Conservation (phyloP, 2,888 invertebrate genomes). For the Merodon equestris region DNA sequence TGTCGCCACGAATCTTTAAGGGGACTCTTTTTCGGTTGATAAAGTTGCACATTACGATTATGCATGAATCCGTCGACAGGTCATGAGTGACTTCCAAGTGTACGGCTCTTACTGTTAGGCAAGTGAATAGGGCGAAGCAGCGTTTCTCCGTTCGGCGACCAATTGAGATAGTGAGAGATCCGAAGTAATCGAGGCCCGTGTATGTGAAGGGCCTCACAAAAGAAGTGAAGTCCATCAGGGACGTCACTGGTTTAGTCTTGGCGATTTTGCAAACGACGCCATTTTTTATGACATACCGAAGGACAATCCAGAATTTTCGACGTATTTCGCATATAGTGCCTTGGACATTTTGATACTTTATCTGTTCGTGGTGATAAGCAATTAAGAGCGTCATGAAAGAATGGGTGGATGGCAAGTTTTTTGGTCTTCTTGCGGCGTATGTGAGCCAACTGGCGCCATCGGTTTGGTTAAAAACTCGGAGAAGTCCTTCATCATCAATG, state of each 20-base stretch:
- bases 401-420: slow-evolving; percentile 1
- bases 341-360: slow-evolving; percentile 12
- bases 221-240: slow-evolving; percentile 6
- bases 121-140: neutral
- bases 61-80: slow-evolving; percentile 38
- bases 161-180: neutral
- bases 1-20: slow-evolving; percentile 51
- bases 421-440: neutral
- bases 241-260: slow-evolving; percentile 5
- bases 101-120: slow-evolving; percentile 10
- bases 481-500: slow-evolving; percentile 20
- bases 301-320: slow-evolving; percentile 10
- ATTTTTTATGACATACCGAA: neutral
- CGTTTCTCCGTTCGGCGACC: neutral
- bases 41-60: slow-evolving; percentile 39
- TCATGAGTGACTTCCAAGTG: slow-evolving; percentile 19
- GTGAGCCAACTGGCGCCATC: slow-evolving; percentile 3
- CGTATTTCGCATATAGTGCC: neutral
- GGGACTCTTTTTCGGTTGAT: slow-evolving; percentile 37
- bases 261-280: slow-evolving; percentile 13
- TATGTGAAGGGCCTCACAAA: neutral
- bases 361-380: neutral
- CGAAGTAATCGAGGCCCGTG: neutral
- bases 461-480: slow-evolving; percentile 12
- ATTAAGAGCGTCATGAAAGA: neutral